A percentile compares a stretch with the other conserved stretches of the same genome.
These are phyloP conservation scores for Lasioglossum oenotherae DNA, from an alignment of 2,888 invertebrate genomes.

Conservation along the genomic window DNA sequence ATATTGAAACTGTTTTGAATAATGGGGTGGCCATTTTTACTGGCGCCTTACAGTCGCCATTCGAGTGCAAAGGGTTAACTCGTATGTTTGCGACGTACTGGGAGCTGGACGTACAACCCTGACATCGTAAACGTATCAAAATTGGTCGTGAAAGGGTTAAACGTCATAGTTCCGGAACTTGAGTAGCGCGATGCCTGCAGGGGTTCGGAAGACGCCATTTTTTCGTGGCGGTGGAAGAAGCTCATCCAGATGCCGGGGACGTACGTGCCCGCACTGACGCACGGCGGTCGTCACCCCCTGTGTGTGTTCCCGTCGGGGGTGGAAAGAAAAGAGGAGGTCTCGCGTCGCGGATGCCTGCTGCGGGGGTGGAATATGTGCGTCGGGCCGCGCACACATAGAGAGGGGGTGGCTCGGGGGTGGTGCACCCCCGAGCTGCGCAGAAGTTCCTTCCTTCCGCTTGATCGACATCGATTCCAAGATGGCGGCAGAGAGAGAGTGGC, in stretches of 20 bases:
- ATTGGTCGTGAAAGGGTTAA: not conserved
- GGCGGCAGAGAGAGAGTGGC: conserved; percentile 73
- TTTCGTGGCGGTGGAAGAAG: conserved; percentile 42
- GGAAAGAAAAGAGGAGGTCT: conserved; percentile 43
- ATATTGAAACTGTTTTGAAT: too few species aligned
- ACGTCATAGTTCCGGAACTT: not conserved
- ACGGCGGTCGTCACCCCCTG: conserved; percentile 33
- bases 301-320: conserved; percentile 12
- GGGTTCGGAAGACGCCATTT: conserved; percentile 60
- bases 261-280: conserved; percentile 50
- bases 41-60: too few species aligned
- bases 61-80: not conserved
- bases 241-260: conserved; percentile 46
- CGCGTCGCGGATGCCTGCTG: conserved; percentile 32
- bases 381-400: conserved; percentile 62
- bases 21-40: too few species aligned
- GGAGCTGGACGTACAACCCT: not conserved
- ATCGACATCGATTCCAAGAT: conserved; percentile 83
- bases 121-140: not conserved
- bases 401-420: conserved; percentile 64
- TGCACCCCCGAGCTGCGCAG: conserved; percentile 77
- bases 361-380: conserved; percentile 66
- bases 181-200: not conserved
- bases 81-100: not conserved
- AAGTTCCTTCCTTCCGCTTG: conserved; percentile 81